Percentiles rank a stretch among this genome's conserved stretches.
These are phyloP conservation scores for Caenorhabditis plicata DNA, from an alignment of 2,888 invertebrate genomes.

Conservation along the genomic window DNA sequence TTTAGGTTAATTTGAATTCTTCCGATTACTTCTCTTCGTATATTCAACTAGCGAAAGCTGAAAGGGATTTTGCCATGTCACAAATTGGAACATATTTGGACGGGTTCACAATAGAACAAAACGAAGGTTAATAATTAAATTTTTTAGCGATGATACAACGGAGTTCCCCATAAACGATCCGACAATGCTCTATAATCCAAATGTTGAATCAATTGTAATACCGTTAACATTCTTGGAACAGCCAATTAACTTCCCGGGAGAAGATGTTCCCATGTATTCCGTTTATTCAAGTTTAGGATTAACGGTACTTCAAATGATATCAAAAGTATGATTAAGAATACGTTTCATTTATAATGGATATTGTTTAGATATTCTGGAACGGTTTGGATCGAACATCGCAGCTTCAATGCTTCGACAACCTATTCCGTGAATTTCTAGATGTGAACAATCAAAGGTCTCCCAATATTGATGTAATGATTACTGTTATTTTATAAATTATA, in stretches of 20 bases:
- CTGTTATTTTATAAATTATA: no score
- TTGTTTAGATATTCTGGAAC: slow-evolving; percentile 32
- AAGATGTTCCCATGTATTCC: slow-evolving; percentile 35
- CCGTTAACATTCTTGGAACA: slow-evolving; percentile 42
- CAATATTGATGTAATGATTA: no score
- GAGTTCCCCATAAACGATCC: slow-evolving; percentile 28
- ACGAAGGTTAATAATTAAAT: neutral
- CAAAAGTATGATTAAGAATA: slow-evolving; percentile 23
- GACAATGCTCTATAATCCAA: slow-evolving; percentile 32
- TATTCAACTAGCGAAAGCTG: slow-evolving; percentile 30
- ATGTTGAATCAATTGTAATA: slow-evolving; percentile 20
- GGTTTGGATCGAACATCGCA: slow-evolving; percentile 29
- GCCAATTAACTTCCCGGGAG: slow-evolving; percentile 34
- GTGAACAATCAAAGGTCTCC: slow-evolving; percentile 14
- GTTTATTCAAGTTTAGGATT: slow-evolving; percentile 40
- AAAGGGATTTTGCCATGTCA: slow-evolving; percentile 29
- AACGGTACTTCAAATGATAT: slow-evolving; percentile 36
- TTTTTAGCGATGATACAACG: slow-evolving; percentile 36
- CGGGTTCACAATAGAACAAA: no score
- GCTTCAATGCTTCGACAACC: slow-evolving; percentile 33
- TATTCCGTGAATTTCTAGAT: slow-evolving; percentile 36
- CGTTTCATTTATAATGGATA: neutral
- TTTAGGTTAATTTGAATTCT: slow-evolving; percentile 30
- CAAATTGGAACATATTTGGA: slow-evolving; percentile 44
- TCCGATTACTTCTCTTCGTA: slow-evolving; percentile 40